Evolutionary conservation across 2,888 invertebrate species (phyloP), one percentile per base, ranked within the genome.

Genomic region (Arenicola marina): DNA sequence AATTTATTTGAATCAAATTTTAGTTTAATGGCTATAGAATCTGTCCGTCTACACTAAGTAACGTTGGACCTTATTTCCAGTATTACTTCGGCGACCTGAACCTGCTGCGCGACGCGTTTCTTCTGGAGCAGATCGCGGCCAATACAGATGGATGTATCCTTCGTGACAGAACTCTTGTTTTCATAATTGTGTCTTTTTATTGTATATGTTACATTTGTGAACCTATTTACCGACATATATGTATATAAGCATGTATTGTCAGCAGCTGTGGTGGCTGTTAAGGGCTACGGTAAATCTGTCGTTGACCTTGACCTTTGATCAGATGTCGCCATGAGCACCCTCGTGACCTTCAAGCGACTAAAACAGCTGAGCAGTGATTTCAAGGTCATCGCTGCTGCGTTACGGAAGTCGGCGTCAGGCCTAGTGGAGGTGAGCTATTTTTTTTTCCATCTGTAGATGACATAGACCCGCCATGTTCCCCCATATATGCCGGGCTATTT

Each of bases 61-160:
- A 21, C 38, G 15, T 54, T 31, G 7, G 4, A 21, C 45, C 29
- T 29, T 32, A 1, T 31, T 65, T 64, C 21, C 62, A 68, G 68
- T 67, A 64, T 32, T 68, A 68, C 48, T 68, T 67, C 51, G 60
- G 66, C 15, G 60, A 59, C 34, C 56, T 68, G 32, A 68, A 68
- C 53, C n/a, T 68, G 51, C 45, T 45, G 55, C 32, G 54, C 28
- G 68, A 68, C 38, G 32, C 4, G 1, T 66, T 66, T 31, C 59
- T 68, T 44, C 48, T 54, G 33, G 33, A 66, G 0, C 26, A 61
- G 38, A 60, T 65, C 18, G 34, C 38, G 7, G 26, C 46, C 3
- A 48, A 63, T 54, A 21, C 59, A 45, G 66, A 64, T 2, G 51
- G 56, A 32, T 66, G 66, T 66, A 56, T 53, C 63, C 57, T 60